Evolutionary conservation across 23 tunicate species (phyloP), one percentile per base, ranked within the genome.

Genomic region (Clavelina lepadiformis): DNA sequence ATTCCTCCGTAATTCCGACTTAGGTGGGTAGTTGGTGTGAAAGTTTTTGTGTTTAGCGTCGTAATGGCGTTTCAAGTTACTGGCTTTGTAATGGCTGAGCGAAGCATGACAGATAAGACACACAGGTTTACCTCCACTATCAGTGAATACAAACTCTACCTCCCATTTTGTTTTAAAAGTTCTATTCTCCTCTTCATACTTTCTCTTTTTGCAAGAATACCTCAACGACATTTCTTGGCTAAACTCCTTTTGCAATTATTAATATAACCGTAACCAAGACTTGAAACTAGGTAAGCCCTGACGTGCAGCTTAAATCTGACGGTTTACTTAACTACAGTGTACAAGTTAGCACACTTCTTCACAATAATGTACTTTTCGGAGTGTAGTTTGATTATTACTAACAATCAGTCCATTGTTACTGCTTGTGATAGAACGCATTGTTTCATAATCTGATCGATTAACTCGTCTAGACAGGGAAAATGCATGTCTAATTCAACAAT

Each of bases 1-100:
- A 38, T 56, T 71, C 52, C 36, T 71, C 51, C 76, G 51, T 71
- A 71, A 55, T 55, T 55, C 65, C 65, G 76, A 55, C 52, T 71
- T 71, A 71, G 76, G 51, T 71, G 76, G 65, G 33, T 55, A 71
- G 65, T 55, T 71, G 65, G 31, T 71, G 51, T 11, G 52, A 71
- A 71, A 53, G 65, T 71, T 71, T 55, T 56, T 71, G 76, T 56
- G 76, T 55, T 56, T 55, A n/a, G 76, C 65, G 56, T 71, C 65
- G 76, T 71, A 56, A 71, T 71, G 76, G 51, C 65, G 65, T 71
- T 71, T 71, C 76, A 56, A 55, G 76, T 71, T 54, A 35, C 76
- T 71, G 51, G 65, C 31, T 71, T 71, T 71, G 76, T 71, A 71
- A 71, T 54, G 76, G 33, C 22, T 71, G 65, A 56, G 65, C 64